phyloP scores from a whole-genome alignment of 2,888 invertebrate genomes.

The Hydriomena furcata region DNA sequence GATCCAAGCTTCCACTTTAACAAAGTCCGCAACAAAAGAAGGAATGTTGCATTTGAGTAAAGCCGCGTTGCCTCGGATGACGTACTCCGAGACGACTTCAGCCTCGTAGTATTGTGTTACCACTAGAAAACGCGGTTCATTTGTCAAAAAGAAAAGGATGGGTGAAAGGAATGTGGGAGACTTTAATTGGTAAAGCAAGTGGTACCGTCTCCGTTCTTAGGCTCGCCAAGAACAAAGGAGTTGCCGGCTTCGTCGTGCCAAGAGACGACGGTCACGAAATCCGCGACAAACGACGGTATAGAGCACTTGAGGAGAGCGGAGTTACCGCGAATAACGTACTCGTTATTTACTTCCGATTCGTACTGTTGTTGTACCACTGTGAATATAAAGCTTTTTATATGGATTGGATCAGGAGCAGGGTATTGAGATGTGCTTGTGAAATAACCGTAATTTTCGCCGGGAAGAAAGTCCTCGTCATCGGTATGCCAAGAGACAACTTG shows the following conservation, averaged over 20 bases:
- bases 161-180: conserved; percentile 24
- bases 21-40: conserved; percentile 95
- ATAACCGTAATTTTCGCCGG: conserved; percentile 85
- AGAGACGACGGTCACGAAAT: conserved; percentile 93
- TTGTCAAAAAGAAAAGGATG: conserved; percentile 27
- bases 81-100: conserved; percentile 94
- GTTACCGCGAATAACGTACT: conserved; percentile 95
- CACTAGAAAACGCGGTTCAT: conserved; percentile 81
- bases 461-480: conserved; percentile 88
- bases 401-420: conserved; percentile 31
- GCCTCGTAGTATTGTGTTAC: conserved; percentile 95
- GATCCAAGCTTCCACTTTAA: conserved; percentile 93
- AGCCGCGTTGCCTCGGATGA: conserved; percentile 93
- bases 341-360: conserved; percentile 95
- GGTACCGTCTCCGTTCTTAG: conserved; percentile 68
- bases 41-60: conserved; percentile 95
- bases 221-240: conserved; percentile 61
- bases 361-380: conserved; percentile 95
- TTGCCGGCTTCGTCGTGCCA: conserved; percentile 93
- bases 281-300: conserved; percentile 95
- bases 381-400: conserved; percentile 29
- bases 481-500: conserved; percentile 92
- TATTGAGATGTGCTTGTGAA: conserved; percentile 35
- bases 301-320: conserved; percentile 94
- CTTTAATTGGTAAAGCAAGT: conserved; percentile 23